These are phyloP conservation scores for Hipparchia semele DNA, from an alignment of 2,888 invertebrate genomes.

Conservation along the genomic window DNA sequence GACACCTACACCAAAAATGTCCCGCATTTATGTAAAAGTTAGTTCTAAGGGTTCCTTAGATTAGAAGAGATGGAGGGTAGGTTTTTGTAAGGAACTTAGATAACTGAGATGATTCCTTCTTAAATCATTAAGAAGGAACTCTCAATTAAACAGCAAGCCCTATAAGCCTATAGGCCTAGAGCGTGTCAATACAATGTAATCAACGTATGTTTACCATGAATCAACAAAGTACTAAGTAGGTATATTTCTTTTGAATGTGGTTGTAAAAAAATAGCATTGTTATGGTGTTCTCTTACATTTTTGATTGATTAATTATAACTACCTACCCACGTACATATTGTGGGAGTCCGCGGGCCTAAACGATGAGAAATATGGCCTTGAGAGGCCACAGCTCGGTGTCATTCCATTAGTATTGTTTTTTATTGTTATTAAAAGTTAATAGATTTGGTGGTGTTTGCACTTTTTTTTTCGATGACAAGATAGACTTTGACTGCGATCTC, in stretches of 20 bases:
- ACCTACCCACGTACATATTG: slow-evolving; percentile 9
- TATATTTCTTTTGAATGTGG: neutral
- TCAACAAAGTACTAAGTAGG: neutral
- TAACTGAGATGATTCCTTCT: too few relatives aligned
- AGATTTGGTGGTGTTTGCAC: neutral
- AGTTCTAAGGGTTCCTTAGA: too few relatives aligned
- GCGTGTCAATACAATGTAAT: neutral
- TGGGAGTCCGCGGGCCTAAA: slow-evolving; percentile 7
- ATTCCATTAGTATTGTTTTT: slow-evolving; percentile 13
- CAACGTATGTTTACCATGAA: neutral
- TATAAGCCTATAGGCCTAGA: neutral
- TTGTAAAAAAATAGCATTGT: slow-evolving; percentile 20
- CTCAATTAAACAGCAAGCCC: too few relatives aligned
- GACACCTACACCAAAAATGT: too few relatives aligned
- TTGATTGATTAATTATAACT: slow-evolving; percentile 28
- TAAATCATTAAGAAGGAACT: too few relatives aligned
- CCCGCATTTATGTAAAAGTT: too few relatives aligned
- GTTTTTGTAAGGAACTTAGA: too few relatives aligned
- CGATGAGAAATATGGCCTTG: slow-evolving; percentile 16
- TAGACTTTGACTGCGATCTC: too few relatives aligned
- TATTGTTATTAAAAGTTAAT: neutral
- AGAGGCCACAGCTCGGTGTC: slow-evolving; percentile 11
- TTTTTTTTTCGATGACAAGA: too few relatives aligned
- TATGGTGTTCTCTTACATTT: slow-evolving; percentile 20
- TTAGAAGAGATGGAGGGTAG: too few relatives aligned